Conservation (phyloP, 2,113 vertebrate species). For the Butorides virescens region DNA sequence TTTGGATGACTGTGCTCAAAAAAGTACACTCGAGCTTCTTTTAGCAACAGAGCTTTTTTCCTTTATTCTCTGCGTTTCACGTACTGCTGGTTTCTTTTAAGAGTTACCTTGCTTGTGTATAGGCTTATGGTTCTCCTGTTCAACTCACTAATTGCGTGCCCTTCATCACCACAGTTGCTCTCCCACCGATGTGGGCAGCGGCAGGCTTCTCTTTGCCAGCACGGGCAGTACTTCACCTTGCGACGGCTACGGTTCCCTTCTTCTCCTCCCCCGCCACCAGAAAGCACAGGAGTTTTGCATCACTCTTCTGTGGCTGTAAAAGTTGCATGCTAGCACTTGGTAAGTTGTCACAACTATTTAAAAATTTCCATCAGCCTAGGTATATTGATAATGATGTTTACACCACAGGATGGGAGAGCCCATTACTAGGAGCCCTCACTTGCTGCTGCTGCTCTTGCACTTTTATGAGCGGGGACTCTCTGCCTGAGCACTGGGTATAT, state of each 20-base stretch:
- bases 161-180: not conserved
- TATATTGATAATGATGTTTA: not conserved
- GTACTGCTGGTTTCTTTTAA: not conserved
- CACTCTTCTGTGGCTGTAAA: not conserved
- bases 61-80: not conserved
- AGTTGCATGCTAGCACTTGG: not conserved
- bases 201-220: not conserved
- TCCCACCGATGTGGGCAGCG: not conserved
- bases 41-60: not conserved
- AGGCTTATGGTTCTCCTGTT: not conserved
- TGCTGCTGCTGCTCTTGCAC: not conserved
- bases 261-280: not conserved
- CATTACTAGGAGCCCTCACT: not conserved
- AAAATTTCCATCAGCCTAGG: not conserved
- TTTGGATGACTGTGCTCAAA: conserved; percentile 12
- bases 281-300: not conserved
- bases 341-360: not conserved
- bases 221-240: not conserved
- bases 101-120: not conserved
- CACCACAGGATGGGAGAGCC: not conserved
- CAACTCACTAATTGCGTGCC: not conserved
- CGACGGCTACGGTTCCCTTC: accelerated
- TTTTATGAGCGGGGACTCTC: not conserved
- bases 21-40: not conserved
- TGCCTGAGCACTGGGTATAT: not conserved